Conservation (phyloP, 2,797 vertebrate species). For the Phrynocephalus guinanensis region DNA sequence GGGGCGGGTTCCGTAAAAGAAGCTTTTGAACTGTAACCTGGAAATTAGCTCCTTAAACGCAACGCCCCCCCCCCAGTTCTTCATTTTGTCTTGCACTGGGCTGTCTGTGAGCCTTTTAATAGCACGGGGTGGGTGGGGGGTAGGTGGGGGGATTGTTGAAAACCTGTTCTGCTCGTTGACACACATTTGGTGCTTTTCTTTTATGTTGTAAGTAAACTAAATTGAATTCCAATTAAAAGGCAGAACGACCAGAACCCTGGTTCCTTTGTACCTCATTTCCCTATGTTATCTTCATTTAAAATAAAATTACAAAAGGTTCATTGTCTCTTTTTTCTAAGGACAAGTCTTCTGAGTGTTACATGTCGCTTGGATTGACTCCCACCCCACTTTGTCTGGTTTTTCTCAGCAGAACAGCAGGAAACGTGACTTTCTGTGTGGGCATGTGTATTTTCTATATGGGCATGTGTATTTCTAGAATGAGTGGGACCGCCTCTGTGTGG, state of each 20-base stretch:
- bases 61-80: conserved; percentile 24
- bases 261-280: conserved; percentile 73
- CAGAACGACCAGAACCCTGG: conserved; percentile 64
- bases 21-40: not conserved
- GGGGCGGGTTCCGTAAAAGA: conserved; percentile 1
- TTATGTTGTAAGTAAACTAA: conserved; percentile 71
- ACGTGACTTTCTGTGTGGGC: not conserved
- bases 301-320: not conserved
- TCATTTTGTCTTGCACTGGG: conserved; percentile 6
- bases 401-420: not conserved
- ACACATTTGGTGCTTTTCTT: conserved; percentile 52
- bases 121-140: not conserved
- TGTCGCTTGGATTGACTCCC: no score
- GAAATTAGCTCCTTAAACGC: not conserved
- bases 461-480: not conserved
- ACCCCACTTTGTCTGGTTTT: not conserved
- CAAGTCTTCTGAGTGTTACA: not conserved
- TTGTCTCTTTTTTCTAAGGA: not conserved
- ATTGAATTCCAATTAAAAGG: conserved; percentile 74
- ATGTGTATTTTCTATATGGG: no score
- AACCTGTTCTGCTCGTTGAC: conserved; percentile 37
- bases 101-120: not conserved
- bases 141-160: not conserved
- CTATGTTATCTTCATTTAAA: not conserved
- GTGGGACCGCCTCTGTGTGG: conserved; percentile 7